A percentile compares a stretch with the other conserved stretches of the same genome.
Conservation (phyloP, 2,113 vertebrate genomes). For the Tetrao urogallus region DNA sequence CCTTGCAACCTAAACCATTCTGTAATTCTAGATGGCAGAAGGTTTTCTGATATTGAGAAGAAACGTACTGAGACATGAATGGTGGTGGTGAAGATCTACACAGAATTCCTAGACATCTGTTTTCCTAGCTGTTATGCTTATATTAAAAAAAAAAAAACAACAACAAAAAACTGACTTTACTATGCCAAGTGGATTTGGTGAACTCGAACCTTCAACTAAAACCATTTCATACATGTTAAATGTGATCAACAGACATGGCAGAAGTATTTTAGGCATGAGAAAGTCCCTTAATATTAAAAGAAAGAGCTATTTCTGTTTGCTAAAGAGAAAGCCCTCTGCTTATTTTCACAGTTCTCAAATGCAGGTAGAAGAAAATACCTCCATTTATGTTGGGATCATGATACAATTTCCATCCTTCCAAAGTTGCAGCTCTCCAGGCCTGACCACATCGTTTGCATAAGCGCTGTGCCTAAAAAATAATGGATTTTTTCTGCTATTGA, state of each 20-base stretch:
- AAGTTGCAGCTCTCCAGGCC: conserved; percentile 96
- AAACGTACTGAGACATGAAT: background rate
- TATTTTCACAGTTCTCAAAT: background rate
- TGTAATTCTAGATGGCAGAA: background rate
- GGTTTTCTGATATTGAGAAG: background rate
- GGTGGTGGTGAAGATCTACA: background rate
- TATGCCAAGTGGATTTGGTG: background rate
- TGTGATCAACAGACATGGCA: background rate
- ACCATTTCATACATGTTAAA: background rate
- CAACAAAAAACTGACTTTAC: background rate
- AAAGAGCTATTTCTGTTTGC: background rate
- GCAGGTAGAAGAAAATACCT: conserved; percentile 75
- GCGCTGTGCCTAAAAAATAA: conserved; percentile 88
- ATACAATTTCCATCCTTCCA: conserved; percentile 98
- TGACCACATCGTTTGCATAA: conserved; percentile 96
- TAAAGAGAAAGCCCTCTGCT: background rate
- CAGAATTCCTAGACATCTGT: background rate
- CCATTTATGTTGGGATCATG: conserved; percentile 93
- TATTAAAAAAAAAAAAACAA: background rate
- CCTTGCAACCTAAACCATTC: no score
- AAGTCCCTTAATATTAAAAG: background rate
- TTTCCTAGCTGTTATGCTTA: background rate
- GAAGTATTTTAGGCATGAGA: background rate
- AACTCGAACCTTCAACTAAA: background rate
- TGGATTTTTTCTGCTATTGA: background rate